A percentile compares a stretch with the other conserved stretches of the same genome.
Evolutionary conservation across 2,797 vertebrate species (phyloP).

Genomic region (Hyperoplus lanceolatus): DNA sequence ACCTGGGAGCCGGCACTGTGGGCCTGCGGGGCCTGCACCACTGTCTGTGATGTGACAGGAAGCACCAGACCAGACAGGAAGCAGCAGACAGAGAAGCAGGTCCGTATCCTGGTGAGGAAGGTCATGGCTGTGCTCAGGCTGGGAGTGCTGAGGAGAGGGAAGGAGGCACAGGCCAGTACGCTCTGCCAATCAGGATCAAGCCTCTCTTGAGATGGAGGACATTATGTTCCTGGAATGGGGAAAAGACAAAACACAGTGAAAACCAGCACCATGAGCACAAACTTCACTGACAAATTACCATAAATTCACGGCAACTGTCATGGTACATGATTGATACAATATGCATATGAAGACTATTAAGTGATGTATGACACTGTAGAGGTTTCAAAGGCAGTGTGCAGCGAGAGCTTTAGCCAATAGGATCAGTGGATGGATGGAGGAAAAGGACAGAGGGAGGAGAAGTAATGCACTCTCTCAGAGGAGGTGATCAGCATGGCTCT

Average conservation of each 20-base stretch:
- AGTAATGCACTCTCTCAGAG: slow-evolving; percentile 71
- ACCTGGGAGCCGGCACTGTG: slow-evolving; percentile 73
- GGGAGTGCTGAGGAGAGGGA: slow-evolving; percentile 65
- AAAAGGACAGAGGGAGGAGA: slow-evolving; percentile 55
- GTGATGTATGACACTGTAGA: slow-evolving; percentile 31
- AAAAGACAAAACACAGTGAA: slow-evolving; percentile 58
- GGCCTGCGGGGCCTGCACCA: slow-evolving; percentile 74
- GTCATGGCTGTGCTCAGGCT: slow-evolving; percentile 81
- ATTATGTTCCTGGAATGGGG: slow-evolving; percentile 84
- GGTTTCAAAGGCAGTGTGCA: slow-evolving; percentile 48
- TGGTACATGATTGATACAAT: neutral
- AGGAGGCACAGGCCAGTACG: slow-evolving; percentile 75
- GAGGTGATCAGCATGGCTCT: slow-evolving; percentile 77
- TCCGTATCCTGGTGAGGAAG: slow-evolving; percentile 88
- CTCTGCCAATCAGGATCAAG: slow-evolving; percentile 77
- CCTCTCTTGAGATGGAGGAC: slow-evolving; percentile 78
- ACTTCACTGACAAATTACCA: neutral
- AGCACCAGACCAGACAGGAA: slow-evolving; percentile 87
- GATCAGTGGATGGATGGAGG: slow-evolving; percentile 50
- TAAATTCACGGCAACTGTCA: slow-evolving; percentile 6
- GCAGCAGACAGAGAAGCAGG: slow-evolving; percentile 89
- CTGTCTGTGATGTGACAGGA: slow-evolving; percentile 74
- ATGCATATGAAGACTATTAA: neutral
- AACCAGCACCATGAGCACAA: slow-evolving; percentile 14
- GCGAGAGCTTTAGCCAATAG: slow-evolving; percentile 24